Percentiles rank a stretch among this genome's conserved stretches.
Evolutionary conservation across 1,140 invertebrate species (phyloP).

Genomic region (Cydia splendana): DNA sequence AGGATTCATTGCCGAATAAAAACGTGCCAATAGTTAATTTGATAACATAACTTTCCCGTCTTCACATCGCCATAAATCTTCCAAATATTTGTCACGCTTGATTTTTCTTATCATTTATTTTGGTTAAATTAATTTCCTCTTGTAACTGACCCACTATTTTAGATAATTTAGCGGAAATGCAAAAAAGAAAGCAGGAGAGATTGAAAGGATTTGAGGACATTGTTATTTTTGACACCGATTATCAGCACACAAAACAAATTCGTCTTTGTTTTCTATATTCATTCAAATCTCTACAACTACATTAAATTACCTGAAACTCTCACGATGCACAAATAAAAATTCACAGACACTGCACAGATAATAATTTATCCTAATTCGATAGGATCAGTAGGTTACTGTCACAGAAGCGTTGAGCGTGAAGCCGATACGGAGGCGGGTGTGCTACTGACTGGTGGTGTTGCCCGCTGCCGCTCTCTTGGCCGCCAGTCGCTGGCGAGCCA

Average conservation of each 20-base stretch:
- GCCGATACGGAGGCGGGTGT: constrained; percentile 34
- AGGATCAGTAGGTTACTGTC: constrained; percentile 9
- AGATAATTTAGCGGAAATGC: not conserved
- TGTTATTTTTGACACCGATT: constrained; percentile 23
- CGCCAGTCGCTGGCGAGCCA: constrained; percentile 34
- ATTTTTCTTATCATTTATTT: not conserved
- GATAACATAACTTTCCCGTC: too few relatives aligned
- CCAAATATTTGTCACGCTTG: not conserved
- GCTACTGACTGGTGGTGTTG: constrained; percentile 41
- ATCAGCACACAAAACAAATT: not conserved
- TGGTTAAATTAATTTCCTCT: not conserved
- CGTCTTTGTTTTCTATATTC: constrained; percentile 16
- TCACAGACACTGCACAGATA: constrained; percentile 28
- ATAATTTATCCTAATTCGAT: constrained; percentile 1
- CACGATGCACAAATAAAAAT: constrained; percentile 11
- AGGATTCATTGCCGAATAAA: too few relatives aligned
- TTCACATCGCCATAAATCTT: not conserved
- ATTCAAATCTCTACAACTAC: not conserved
- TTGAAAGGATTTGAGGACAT: not conserved
- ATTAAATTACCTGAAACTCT: constrained; percentile 17
- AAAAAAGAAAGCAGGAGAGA: not conserved
- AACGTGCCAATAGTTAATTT: too few relatives aligned
- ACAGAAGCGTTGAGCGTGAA: not conserved
- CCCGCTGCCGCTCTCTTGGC: constrained; percentile 4
- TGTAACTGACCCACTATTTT: not conserved